Conservation (phyloP, 2,797 vertebrate species). For the Lophotriccus pileatus region DNA sequence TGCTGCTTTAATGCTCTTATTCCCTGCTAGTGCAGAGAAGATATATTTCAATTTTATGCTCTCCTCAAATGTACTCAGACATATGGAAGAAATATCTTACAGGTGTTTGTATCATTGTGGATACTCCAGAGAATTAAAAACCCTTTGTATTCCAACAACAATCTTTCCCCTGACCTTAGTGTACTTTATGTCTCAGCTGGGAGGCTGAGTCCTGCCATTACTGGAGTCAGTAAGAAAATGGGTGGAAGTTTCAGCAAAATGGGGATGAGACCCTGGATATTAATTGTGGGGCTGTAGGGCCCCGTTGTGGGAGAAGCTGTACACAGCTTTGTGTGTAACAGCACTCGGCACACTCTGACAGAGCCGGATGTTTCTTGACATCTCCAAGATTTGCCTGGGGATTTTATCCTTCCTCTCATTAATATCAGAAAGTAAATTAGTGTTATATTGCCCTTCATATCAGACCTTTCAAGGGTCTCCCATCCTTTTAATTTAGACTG, state of each 20-base stretch:
- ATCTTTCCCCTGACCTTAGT: background rate
- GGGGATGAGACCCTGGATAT: background rate
- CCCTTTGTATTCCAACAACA: background rate
- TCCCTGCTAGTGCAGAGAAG: background rate
- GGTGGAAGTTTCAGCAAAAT: background rate
- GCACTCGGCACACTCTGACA: background rate
- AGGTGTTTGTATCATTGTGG: slow-evolving; percentile 22
- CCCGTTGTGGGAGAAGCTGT: background rate
- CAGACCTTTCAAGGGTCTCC: slow-evolving; percentile 44
- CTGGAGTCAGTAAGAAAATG: background rate
- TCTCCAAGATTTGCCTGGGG: background rate
- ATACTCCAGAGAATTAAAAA: background rate
- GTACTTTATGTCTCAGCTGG: background rate
- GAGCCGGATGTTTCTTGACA: background rate
- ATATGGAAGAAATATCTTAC: slow-evolving; percentile 12
- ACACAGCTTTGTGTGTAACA: background rate
- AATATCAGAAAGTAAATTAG: slow-evolving; percentile 24
- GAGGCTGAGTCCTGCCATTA: background rate
- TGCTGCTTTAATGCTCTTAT: background rate
- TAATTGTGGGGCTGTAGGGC: background rate
- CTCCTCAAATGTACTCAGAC: slow-evolving; percentile 19
- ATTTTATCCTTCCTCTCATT: background rate
- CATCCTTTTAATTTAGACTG: slow-evolving; percentile 52
- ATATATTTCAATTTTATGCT: slow-evolving; percentile 44
- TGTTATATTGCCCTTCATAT: slow-evolving; percentile 25